Evolutionary conservation across 2,888 invertebrate genomes (phyloP).

Genomic region (Parelbella ahira): DNA sequence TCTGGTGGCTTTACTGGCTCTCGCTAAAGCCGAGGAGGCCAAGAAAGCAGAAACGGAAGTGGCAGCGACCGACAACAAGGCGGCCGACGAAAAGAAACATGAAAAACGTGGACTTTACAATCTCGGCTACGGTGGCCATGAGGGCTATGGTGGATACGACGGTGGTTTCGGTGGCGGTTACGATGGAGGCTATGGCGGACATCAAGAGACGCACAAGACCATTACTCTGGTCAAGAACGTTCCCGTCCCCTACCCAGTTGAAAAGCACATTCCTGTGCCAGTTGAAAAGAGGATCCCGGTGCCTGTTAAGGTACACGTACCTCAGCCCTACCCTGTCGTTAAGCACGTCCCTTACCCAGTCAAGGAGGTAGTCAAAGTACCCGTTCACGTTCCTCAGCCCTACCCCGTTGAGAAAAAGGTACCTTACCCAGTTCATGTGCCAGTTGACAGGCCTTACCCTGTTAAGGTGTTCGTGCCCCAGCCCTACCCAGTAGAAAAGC

Average conservation of each 20-base stretch:
- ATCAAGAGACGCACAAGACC: constrained; percentile 83
- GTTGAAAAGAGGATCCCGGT: constrained; percentile 82
- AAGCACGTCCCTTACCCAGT: constrained; percentile 85
- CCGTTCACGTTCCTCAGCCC: constrained; percentile 83
- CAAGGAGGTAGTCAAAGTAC: constrained; percentile 81
- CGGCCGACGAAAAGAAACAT: constrained; percentile 85
- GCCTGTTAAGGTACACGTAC: constrained; percentile 81
- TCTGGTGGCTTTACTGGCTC: constrained; percentile 82
- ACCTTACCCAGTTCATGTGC: constrained; percentile 78
- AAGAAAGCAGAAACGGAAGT: constrained; percentile 80
- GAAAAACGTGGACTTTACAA: constrained; percentile 86
- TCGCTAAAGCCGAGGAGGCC: constrained; percentile 80
- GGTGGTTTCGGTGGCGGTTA: constrained; percentile 54
- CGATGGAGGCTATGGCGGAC: constrained; percentile 56
- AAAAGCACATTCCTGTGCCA: constrained; percentile 85
- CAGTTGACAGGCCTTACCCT: constrained; percentile 73
- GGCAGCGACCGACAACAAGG: constrained; percentile 78
- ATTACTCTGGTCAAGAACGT: constrained; percentile 87
- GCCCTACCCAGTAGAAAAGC: constrained; percentile 82
- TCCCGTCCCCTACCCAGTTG: constrained; percentile 86
- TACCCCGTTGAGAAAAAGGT: constrained; percentile 84
- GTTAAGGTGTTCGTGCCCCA: constrained; percentile 79
- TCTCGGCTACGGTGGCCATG: constrained; percentile 69
- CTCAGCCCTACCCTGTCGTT: constrained; percentile 85
- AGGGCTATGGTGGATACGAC: constrained; percentile 38